Base-by-base conservation (phyloP, 2,888 invertebrate species). In the Drosophila austrosaltans region DNA sequence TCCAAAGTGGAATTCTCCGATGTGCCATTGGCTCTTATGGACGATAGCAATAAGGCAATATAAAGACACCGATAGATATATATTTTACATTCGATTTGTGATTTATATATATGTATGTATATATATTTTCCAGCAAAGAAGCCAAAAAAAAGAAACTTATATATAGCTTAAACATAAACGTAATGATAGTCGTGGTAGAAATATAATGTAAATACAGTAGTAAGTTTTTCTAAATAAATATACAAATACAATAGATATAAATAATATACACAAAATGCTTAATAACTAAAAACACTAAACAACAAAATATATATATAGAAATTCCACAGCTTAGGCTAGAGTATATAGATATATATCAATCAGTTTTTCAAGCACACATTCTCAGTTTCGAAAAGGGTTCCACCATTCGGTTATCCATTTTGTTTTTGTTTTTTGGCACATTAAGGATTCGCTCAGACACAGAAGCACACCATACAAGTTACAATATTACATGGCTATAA, bases 1-100 rank as follows among this genome's bases (percentile, higher is more conserved):
- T 91, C 92, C 48, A 93, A 93, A 62, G 94, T 95, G 1, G 89
- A 93, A 53, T 95, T 95, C 88, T 90, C 87, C 22, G 91, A 93
- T 66, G 86, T 90, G 10, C 92, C 92, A 2, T 62, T 92, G 78
- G 92, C 92, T n/a, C 87, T 92, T 10, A 73, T 68, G 53, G 69
- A 81, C 44, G 61, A n/a, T 25, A 48, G 12, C 4, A 25, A 48
- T 6, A 2, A 7, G 1, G 28, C 48, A 3, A 39, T 53, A 16
- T 66, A 63, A 32, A 12, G 0, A 2, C 25, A 7, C 3, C 20
- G 53, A 32, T 28, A 30, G 3, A 53, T 28, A 42, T 59, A 40
- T 22, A 16, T 16, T 16, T 8, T 28, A 7, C 2, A 36, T 2
- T 22, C n/a, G 53, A 10, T 78, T 53, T 76, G 71, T 75, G 57